Evolutionary conservation across 2,113 vertebrate genomes (phyloP).

Genomic region (Microtus ochrogaster): DNA sequence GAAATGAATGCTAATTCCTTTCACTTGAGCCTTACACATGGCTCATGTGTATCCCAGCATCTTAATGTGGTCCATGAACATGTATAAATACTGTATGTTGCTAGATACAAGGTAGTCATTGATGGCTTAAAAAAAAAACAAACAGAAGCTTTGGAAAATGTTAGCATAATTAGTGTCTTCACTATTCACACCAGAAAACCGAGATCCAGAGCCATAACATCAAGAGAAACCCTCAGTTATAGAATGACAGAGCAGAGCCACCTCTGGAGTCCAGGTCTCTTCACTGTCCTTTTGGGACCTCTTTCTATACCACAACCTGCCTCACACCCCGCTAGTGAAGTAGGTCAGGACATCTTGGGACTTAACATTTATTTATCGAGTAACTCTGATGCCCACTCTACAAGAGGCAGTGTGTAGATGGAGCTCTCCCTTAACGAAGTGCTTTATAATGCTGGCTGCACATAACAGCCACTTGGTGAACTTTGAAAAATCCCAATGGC

Average conservation of each 20-base stretch:
- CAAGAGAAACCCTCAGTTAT: not conserved
- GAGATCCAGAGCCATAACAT: no score
- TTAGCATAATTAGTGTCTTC: conserved; percentile 17
- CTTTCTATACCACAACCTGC: not conserved
- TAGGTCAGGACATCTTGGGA: conserved; percentile 21
- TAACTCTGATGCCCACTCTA: conserved; percentile 34
- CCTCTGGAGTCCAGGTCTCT: not conserved
- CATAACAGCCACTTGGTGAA: conserved; percentile 37
- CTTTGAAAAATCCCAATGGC: conserved; percentile 60
- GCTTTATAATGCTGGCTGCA: conserved; percentile 18
- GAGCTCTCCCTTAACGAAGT: not conserved
- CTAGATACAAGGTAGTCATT: not conserved
- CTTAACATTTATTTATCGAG: not conserved
- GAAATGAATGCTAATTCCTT: not conserved
- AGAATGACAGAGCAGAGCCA: not conserved
- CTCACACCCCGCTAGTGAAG: conserved; percentile 20
- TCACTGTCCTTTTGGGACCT: not conserved
- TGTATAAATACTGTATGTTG: not conserved
- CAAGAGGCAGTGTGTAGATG: not conserved
- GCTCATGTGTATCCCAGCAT: not conserved
- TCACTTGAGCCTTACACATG: not conserved
- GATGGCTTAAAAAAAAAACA: not conserved
- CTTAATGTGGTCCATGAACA: no score
- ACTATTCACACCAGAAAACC: not conserved
- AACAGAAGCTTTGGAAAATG: not conserved